Evolutionary conservation across 2,797 vertebrate species (phyloP).

Genomic region (Falco rusticolus): DNA sequence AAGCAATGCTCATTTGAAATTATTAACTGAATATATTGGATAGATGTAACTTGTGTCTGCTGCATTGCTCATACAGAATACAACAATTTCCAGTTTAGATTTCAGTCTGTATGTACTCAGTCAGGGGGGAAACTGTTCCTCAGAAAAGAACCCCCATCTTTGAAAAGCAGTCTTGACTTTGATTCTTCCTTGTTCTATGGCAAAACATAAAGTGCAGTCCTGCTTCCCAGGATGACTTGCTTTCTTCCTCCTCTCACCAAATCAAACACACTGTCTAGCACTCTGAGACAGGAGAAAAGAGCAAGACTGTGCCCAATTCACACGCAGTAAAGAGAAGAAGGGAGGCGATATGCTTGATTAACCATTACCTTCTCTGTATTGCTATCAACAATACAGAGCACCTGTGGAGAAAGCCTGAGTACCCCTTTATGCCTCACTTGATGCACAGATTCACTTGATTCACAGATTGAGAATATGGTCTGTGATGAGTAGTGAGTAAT

Average conservation of each 20-base stretch:
- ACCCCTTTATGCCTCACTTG: neutral
- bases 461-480: neutral
- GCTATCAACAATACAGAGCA: neutral
- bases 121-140: neutral
- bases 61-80: neutral
- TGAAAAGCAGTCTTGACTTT: neutral
- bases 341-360: neutral
- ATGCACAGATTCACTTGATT: neutral
- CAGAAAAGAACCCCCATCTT: neutral
- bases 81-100: neutral
- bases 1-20: neutral
- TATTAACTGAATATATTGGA: neutral
- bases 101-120: neutral
- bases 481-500: neutral
- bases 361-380: neutral
- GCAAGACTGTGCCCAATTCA: neutral
- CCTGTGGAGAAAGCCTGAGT: neutral
- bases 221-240: neutral
- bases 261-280: neutral
- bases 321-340: neutral
- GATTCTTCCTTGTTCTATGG: neutral
- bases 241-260: neutral
- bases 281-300: neutral
- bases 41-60: neutral
- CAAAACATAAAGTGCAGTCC: neutral